A percentile compares a stretch with the other conserved stretches of the same genome.
phyloP scores from a whole-genome alignment of 2,797 vertebrate species.

The Buphagus erythrorhynchus region DNA sequence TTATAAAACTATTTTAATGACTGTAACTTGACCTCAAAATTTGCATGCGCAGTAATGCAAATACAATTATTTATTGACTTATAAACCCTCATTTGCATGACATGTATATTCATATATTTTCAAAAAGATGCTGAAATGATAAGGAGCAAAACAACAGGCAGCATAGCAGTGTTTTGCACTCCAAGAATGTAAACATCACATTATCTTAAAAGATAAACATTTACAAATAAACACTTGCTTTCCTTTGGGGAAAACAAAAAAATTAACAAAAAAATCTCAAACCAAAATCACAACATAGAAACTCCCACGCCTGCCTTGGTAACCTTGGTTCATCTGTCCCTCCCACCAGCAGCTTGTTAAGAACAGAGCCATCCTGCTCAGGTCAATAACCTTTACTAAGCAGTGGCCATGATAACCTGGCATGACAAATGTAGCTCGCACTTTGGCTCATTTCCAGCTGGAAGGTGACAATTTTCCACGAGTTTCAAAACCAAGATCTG shows the following conservation, averaged over 20 bases:
- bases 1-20: background rate
- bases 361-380: background rate
- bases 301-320: accelerated
- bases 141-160: conserved; percentile 21
- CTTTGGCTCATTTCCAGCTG: background rate
- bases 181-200: background rate
- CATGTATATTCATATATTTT: conserved; percentile 12
- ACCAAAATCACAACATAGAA: background rate
- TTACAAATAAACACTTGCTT: conserved; percentile 6
- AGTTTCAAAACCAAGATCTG: background rate
- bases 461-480: background rate
- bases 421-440: background rate
- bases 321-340: background rate
- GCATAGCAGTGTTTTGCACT: background rate
- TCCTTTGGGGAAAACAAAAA: background rate
- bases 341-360: background rate
- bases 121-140: background rate
- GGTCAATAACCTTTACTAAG: background rate
- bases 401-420: background rate
- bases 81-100: conserved; percentile 10
- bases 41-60: background rate
- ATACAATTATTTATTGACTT: background rate
- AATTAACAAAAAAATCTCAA: background rate
- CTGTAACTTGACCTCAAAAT: conserved; percentile 2
- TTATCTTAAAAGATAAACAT: conserved; percentile 14